phyloP scores from a whole-genome alignment of 2,888 invertebrate species.

The Embidobia sp. region DNA sequence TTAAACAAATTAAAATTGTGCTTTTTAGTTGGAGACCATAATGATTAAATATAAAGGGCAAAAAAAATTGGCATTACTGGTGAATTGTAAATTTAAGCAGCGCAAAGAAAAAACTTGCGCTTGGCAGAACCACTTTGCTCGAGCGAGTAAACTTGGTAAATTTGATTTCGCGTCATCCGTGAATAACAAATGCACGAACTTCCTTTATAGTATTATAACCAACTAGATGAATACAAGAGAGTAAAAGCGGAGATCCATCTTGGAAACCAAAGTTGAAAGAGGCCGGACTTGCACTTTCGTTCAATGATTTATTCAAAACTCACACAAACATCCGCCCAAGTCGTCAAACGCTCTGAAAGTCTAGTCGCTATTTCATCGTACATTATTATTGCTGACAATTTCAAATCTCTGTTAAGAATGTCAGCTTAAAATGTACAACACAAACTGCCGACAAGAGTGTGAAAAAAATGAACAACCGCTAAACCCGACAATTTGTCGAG shows the following conservation, averaged over 20 bases:
- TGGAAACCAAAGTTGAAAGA: slow-evolving; percentile 29
- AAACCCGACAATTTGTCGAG: too few relatives aligned
- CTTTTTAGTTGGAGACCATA: too few relatives aligned
- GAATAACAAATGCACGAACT: slow-evolving; percentile 55
- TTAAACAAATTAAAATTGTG: too few relatives aligned
- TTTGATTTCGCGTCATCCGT: slow-evolving; percentile 51
- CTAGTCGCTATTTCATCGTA: neutral
- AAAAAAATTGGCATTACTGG: too few relatives aligned
- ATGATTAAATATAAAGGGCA: too few relatives aligned
- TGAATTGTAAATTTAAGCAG: slow-evolving; percentile 2
- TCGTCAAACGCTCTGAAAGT: neutral
- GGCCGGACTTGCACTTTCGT: slow-evolving; percentile 30
- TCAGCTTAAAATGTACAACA: too few relatives aligned
- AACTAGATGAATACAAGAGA: slow-evolving; percentile 38
- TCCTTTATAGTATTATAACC: slow-evolving; percentile 47
- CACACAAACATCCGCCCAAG: neutral
- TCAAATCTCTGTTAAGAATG: too few relatives aligned
- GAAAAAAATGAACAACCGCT: too few relatives aligned
- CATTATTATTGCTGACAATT: too few relatives aligned
- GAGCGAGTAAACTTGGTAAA: slow-evolving; percentile 46
- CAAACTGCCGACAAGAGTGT: too few relatives aligned
- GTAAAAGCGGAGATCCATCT: slow-evolving; percentile 32
- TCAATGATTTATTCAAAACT: slow-evolving; percentile 34
- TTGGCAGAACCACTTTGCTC: slow-evolving; percentile 27
- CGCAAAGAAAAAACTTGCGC: slow-evolving; percentile 6